phyloP scores from a whole-genome alignment of 2,888 invertebrate genomes.

The Pammene aurita region DNA sequence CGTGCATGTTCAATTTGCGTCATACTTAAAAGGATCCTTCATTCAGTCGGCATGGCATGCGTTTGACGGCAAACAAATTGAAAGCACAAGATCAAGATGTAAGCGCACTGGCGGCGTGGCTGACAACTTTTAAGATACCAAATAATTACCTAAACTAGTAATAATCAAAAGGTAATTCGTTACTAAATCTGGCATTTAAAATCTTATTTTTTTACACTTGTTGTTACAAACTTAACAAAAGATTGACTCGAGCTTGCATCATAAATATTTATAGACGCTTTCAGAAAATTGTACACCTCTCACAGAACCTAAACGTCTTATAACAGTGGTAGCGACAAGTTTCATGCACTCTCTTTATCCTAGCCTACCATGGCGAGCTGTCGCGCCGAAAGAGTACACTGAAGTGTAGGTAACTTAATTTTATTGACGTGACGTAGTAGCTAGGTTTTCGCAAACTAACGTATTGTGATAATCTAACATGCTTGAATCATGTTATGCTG shows the following conservation, averaged over 20 bases:
- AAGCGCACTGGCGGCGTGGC: no score
- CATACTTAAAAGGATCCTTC: no score
- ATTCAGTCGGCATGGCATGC: no score
- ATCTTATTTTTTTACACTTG: not conserved
- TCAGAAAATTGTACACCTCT: slow-evolving; percentile 6
- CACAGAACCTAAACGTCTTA: not conserved
- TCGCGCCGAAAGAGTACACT: slow-evolving; percentile 23
- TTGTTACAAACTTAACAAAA: slow-evolving; percentile 6
- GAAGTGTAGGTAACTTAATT: slow-evolving; percentile 31
- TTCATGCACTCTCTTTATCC: not conserved
- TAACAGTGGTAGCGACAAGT: not conserved
- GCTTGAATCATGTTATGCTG: not conserved
- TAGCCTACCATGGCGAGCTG: not conserved
- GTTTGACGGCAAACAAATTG: no score
- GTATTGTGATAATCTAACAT: not conserved
- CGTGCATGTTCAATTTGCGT: no score
- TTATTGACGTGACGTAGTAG: slow-evolving; percentile 39
- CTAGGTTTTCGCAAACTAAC: slow-evolving; percentile 32
- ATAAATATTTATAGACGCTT: slow-evolving; percentile 19
- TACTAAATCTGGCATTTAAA: not conserved
- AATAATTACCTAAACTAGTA: no score
- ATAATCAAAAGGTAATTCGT: no score
- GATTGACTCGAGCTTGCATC: slow-evolving; percentile 8
- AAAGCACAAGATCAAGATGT: no score
- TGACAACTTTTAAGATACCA: no score